Evolutionary conservation across 2,113 vertebrate species (phyloP), one percentile per base, ranked within the genome.

Genomic region (Oryzias woworae): DNA sequence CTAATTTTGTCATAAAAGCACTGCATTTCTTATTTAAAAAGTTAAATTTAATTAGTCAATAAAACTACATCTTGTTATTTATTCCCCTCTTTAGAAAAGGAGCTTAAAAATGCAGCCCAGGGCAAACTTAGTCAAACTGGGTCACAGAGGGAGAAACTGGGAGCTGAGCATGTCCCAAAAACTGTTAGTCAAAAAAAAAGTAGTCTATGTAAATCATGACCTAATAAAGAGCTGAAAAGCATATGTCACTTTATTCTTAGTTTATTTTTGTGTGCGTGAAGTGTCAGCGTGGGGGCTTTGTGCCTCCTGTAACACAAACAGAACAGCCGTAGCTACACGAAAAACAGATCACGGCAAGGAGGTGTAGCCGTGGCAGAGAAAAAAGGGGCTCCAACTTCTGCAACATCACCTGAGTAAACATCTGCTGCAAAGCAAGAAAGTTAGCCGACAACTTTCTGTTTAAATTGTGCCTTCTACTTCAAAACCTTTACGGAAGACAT

Each of bases 101-200:
- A 71, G 67, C 78, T 77, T 60, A 42, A 68, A 66, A 74, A 61
- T 66, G 36, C 75, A 70, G 78, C 84, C 77, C 55, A 69, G 76
- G 84, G 85, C 84, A 71, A 75, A 83, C 62, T 73, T 74, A 70
- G 42, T 73, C 69, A 70, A 88, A 89, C 85, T 88, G 80, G 86
- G 86, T 88, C 85, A 85, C 58, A 77, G 70, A 71, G 31, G 65
- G 69, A 69, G 60, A 56, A 80, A 58, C 65, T 44, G 56, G 28
- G 58, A 81, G 71, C 62, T 16, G 18, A 81, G 59, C 58, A 53
- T 73, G 53, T 75, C 63, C 58, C 56, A 53, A 66, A 75, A 78
- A 77, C 48, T 70, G 45, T 45, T 52, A 20, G 14, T 58, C 6
- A 45, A 44, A 55, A 66, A 56, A 23, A 49, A 28, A 16, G 26